Evolutionary conservation across 2,888 invertebrate genomes (phyloP).

Genomic region (Protonemura montana): DNA sequence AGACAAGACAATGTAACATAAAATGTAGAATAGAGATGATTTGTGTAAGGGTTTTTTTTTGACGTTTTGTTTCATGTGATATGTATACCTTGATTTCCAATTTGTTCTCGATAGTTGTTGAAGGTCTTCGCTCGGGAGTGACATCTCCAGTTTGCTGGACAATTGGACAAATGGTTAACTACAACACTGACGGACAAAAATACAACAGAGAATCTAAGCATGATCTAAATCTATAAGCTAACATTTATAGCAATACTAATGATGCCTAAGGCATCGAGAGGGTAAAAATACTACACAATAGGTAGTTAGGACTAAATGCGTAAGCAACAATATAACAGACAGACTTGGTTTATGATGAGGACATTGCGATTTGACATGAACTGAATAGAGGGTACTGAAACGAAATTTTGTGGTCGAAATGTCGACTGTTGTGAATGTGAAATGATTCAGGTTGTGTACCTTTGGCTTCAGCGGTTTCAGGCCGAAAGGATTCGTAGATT

Average conservation of each 20-base stretch:
- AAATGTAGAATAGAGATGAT: not conserved
- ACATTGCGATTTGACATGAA: not conserved
- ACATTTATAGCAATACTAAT: not conserved
- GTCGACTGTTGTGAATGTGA: not conserved
- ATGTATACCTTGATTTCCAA: conserved; percentile 32
- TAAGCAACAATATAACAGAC: not conserved
- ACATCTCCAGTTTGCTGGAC: not conserved
- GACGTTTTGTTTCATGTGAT: conserved; percentile 7
- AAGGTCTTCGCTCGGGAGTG: conserved; percentile 26
- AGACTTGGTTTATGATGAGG: not conserved
- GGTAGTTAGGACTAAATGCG: not conserved
- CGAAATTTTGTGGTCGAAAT: not conserved
- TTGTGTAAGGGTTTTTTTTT: not conserved
- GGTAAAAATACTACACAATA: not conserved
- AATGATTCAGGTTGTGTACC: conserved; percentile 13
- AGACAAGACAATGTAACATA: not conserved
- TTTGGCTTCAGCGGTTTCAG: conserved; percentile 33
- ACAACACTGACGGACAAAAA: not conserved
- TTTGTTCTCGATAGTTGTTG: conserved; percentile 38
- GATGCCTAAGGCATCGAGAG: not conserved
- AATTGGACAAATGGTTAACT: not conserved
- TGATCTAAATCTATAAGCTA: too few species aligned
- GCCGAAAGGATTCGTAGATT: conserved; percentile 33
- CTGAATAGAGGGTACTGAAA: not conserved
- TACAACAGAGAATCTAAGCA: not conserved